A percentile compares a stretch with the other conserved stretches of the same genome.
phyloP scores from a whole-genome alignment of 2,797 vertebrate species.

The Pempheris klunzingeri region DNA sequence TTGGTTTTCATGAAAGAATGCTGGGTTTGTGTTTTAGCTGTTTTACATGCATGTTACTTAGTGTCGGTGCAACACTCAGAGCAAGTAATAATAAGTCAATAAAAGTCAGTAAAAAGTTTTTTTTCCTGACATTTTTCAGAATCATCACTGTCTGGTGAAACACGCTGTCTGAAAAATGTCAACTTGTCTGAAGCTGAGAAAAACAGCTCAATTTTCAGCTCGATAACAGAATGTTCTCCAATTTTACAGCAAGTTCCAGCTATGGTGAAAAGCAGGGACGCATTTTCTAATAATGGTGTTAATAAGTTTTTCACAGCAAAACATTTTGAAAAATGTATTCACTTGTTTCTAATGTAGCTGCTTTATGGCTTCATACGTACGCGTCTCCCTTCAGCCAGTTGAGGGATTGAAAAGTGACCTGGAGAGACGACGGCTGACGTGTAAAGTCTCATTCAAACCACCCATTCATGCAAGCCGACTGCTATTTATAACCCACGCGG shows the following conservation, averaged over 20 bases:
- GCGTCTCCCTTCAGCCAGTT: neutral
- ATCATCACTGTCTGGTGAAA: neutral
- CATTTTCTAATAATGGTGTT: fast-evolving
- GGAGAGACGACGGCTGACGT: conserved; percentile 22
- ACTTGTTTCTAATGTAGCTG: neutral
- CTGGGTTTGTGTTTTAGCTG: neutral
- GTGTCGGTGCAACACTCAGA: neutral
- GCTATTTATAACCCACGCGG: conserved; percentile 58
- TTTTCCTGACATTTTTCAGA: neutral
- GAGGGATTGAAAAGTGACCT: conserved; percentile 36
- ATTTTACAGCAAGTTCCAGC: neutral
- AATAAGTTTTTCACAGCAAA: neutral
- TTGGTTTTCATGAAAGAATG: neutral
- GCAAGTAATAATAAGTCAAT: neutral
- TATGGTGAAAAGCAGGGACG: neutral
- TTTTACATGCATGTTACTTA: neutral
- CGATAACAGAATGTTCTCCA: neutral
- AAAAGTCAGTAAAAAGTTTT: neutral
- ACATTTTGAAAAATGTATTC: neutral
- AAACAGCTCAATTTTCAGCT: neutral
- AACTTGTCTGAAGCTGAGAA: neutral
- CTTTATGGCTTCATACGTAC: neutral
- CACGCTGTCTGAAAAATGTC: neutral
- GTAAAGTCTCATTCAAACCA: conserved; percentile 42
- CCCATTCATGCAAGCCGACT: conserved; percentile 35